Percentiles rank a stretch among this genome's conserved stretches.
These are phyloP conservation scores for Trichonephila inaurata DNA, from an alignment of 1,140 invertebrate genomes.

Conservation along the genomic window DNA sequence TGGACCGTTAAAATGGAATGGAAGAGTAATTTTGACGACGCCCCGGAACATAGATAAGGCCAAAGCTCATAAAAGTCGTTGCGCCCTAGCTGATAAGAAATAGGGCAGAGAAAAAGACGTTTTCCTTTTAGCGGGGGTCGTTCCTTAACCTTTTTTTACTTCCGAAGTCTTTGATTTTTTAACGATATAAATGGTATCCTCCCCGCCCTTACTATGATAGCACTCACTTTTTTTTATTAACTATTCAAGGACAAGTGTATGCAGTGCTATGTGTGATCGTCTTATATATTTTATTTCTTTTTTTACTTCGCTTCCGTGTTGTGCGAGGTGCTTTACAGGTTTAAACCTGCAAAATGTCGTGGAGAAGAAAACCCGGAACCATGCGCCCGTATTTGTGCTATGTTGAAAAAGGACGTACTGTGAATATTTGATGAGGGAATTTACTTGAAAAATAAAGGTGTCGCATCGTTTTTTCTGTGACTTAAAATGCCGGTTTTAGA, in stretches of 20 bases:
- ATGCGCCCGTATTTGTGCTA: background rate
- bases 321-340: background rate
- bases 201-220: background rate
- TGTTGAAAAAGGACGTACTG: background rate
- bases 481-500: background rate
- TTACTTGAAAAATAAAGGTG: background rate
- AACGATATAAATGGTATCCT: background rate
- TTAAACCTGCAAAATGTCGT: background rate
- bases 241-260: background rate
- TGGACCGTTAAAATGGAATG: slow-evolving; percentile 62
- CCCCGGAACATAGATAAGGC: slow-evolving; percentile 51
- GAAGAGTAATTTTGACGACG: slow-evolving; percentile 30
- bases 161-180: slow-evolving; percentile 28
- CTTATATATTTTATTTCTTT: background rate
- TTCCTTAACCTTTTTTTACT: slow-evolving; percentile 12
- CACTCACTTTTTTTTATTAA: slow-evolving; percentile 26
- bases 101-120: slow-evolving; percentile 29
- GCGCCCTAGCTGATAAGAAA: slow-evolving; percentile 55
- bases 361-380: background rate
- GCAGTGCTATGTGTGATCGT: no score
- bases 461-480: background rate
- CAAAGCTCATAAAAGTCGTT: slow-evolving; percentile 52
- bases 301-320: background rate
- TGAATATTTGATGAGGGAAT: slow-evolving; percentile 17
- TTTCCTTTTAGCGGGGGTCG: background rate